Percentiles rank a stretch among this genome's conserved stretches.
Evolutionary conservation across 2,113 vertebrate genomes (phyloP).

Genomic region (Paralichthys olivaceus): DNA sequence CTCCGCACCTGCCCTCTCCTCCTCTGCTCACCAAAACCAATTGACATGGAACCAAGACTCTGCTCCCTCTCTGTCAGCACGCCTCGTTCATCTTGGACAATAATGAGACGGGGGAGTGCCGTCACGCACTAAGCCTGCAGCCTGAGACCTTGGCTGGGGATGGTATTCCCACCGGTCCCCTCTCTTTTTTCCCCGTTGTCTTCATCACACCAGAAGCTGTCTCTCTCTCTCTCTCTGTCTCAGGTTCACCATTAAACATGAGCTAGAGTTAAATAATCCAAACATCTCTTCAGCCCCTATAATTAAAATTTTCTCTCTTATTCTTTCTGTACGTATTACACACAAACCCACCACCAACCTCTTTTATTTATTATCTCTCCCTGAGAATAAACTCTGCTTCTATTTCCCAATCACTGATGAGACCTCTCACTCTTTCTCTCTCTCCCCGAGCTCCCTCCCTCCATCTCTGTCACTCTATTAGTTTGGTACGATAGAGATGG

Average conservation of each 20-base stretch:
- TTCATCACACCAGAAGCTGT: constrained; percentile 7
- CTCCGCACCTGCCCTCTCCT: background rate
- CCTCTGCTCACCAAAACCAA: background rate
- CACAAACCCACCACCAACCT: background rate
- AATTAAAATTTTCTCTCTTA: background rate
- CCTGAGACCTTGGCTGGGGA: constrained; percentile 25
- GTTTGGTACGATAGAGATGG: constrained; percentile 16
- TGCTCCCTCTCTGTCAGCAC: background rate
- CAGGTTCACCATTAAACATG: background rate
- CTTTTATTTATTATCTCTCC: constrained; percentile 13
- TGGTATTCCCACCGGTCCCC: background rate
- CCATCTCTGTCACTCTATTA: constrained; percentile 14
- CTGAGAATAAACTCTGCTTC: constrained; percentile 9
- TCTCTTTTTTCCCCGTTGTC: background rate
- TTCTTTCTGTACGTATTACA: background rate
- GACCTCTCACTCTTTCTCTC: no score
- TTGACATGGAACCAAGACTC: constrained; percentile 8
- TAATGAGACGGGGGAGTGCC: constrained; percentile 38
- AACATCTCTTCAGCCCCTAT: background rate
- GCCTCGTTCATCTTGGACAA: constrained; percentile 32
- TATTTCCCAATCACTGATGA: background rate
- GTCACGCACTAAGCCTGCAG: constrained; percentile 20
- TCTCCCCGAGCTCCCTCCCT: background rate
- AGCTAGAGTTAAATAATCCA: background rate
- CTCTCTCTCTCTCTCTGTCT: background rate